These are phyloP conservation scores for Regulus satrapa DNA, from an alignment of 2,113 vertebrate species.

Conservation along the genomic window DNA sequence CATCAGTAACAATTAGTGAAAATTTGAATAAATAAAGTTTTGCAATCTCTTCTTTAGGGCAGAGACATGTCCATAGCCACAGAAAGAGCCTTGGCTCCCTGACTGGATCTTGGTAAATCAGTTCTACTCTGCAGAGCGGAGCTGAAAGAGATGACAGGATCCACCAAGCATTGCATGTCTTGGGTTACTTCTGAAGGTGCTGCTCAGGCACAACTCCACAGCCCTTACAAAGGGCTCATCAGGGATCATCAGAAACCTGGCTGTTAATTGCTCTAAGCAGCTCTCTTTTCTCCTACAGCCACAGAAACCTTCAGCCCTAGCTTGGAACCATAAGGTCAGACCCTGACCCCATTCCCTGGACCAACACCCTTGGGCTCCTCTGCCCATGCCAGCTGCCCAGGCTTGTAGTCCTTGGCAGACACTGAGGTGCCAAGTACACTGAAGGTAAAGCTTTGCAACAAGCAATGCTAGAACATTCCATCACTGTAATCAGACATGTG, in stretches of 20 bases:
- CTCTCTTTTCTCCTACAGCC: not conserved
- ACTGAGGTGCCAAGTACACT: not conserved
- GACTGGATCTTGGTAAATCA: fast-evolving
- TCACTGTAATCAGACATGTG: not conserved
- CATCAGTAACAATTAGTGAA: not conserved
- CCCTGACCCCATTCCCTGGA: not conserved
- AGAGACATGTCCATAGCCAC: fast-evolving
- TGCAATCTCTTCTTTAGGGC: not conserved
- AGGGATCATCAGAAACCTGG: not conserved
- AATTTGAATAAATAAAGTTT: not conserved
- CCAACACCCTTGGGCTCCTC: not conserved
- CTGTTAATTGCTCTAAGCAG: not conserved
- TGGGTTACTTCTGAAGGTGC: not conserved
- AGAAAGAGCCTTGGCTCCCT: not conserved
- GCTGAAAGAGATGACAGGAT: not conserved
- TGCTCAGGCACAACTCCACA: not conserved
- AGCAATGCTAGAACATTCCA: not conserved
- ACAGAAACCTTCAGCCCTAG: not conserved
- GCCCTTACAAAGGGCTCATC: not conserved
- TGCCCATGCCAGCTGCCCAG: not conserved
- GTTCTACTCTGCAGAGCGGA: not conserved
- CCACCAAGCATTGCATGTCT: not conserved
- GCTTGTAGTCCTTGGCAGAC: not conserved
- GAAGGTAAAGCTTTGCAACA: not conserved
- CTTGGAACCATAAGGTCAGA: not conserved